These are phyloP conservation scores for Eupeodes luniger DNA, from an alignment of 2,888 invertebrate genomes.

Conservation along the genomic window DNA sequence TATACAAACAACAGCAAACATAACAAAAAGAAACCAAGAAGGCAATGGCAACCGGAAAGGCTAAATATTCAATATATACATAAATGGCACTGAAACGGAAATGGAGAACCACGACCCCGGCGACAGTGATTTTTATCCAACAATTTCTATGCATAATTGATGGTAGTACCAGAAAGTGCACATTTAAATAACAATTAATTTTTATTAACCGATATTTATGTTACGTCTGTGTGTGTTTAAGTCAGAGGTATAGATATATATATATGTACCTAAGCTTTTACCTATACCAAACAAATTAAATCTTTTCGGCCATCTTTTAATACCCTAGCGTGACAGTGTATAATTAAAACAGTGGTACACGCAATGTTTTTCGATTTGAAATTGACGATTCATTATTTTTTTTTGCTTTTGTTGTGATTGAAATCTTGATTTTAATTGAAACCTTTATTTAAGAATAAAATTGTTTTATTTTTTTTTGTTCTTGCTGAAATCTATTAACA, in stretches of 20 bases:
- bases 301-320: constrained; percentile 26
- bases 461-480: background rate
- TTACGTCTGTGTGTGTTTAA: too few relatives aligned
- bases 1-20: background rate
- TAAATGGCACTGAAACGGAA: constrained; percentile 45
- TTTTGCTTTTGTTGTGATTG: background rate
- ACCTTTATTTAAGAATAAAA: background rate
- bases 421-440: constrained; percentile 13
- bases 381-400: constrained; percentile 1
- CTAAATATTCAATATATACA: constrained; percentile 28
- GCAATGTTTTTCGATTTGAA: constrained; percentile 9
- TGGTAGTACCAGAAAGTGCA: constrained; percentile 4
- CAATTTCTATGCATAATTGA: constrained; percentile 68
- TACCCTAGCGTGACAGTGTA: constrained; percentile 16
- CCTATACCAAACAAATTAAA: background rate
- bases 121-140: constrained; percentile 66
- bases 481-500: background rate
- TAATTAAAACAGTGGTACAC: background rate
- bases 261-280: background rate
- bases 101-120: constrained; percentile 23
- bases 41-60: constrained; percentile 31
- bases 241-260: background rate
- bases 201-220: constrained; percentile 21
- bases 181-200: constrained; percentile 38
- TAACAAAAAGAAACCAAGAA: background rate